Conservation (phyloP, 2,797 vertebrate species). For the Cuculus canorus region DNA sequence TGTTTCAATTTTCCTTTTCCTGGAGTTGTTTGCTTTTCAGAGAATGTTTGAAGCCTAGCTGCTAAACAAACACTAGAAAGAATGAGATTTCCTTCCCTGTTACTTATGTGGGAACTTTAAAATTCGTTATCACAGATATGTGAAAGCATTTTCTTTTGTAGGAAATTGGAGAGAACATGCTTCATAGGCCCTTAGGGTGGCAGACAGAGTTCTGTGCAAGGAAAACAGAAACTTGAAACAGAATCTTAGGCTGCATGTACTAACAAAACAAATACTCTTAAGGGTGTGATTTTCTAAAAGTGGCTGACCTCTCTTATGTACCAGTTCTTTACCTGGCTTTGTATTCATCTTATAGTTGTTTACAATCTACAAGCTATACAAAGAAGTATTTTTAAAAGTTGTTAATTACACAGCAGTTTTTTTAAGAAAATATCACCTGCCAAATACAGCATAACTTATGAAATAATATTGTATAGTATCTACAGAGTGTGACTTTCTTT, state of each 20-base stretch:
- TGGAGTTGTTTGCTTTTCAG: slow-evolving; percentile 57
- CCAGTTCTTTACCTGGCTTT: not conserved
- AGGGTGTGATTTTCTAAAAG: not conserved
- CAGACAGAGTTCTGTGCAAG: not conserved
- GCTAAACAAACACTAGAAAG: slow-evolving; percentile 45
- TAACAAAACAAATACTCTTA: not conserved
- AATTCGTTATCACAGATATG: slow-evolving; percentile 2
- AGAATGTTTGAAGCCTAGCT: slow-evolving; percentile 51
- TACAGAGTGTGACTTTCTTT: not conserved
- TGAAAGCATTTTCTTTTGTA: not conserved
- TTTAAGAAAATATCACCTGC: not conserved
- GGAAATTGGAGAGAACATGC: not conserved
- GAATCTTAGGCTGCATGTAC: not conserved
- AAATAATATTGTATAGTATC: not conserved
- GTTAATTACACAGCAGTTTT: not conserved
- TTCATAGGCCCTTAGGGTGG: not conserved
- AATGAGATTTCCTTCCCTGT: slow-evolving; percentile 55
- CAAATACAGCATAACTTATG: not conserved
- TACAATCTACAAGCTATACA: not conserved
- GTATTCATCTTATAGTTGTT: not conserved
- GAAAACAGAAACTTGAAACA: not conserved
- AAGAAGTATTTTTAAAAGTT: not conserved
- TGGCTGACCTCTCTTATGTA: not conserved
- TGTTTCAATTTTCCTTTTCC: slow-evolving; percentile 61
- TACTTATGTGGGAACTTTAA: slow-evolving; percentile 2